phyloP scores from a whole-genome alignment of 2,888 invertebrate species.

The Leptopilina drosophilae region DNA sequence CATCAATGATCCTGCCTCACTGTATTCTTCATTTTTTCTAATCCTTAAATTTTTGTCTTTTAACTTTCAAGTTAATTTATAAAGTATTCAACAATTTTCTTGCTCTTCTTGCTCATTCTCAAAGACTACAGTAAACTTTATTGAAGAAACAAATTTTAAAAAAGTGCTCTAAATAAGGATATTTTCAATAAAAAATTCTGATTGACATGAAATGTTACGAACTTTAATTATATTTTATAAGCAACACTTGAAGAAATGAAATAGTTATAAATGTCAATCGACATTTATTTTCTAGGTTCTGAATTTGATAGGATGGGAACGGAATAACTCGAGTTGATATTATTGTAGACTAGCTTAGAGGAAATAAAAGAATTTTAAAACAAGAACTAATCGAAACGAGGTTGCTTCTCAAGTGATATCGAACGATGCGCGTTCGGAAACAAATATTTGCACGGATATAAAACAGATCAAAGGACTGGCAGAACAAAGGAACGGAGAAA shows the following conservation, averaged over 20 bases:
- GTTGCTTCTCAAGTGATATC: constrained; percentile 5
- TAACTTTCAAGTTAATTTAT: neutral
- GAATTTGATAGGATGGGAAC: neutral
- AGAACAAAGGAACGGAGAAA: constrained; percentile 31
- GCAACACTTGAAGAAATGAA: too few relatives aligned
- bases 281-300: neutral
- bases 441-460: constrained; percentile 50
- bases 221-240: too few relatives aligned
- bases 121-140: too few relatives aligned
- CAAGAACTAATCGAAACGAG: constrained; percentile 5
- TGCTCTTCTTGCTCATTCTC: too few relatives aligned
- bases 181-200: too few relatives aligned
- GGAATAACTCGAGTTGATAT: neutral
- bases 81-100: neutral
- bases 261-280: too few relatives aligned
- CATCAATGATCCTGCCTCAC: neutral
- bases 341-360: too few relatives aligned
- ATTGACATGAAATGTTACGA: too few relatives aligned
- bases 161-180: too few relatives aligned
- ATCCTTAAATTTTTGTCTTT: neutral
- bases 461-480: constrained; percentile 44
- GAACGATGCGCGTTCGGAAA: constrained; percentile 33
- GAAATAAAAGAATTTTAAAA: constrained; percentile 7
- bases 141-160: too few relatives aligned
- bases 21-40: neutral